A percentile compares a stretch with the other conserved stretches of the same genome.
phyloP scores from a whole-genome alignment of 2,113 vertebrate genomes.

The Phaethornis superciliosus region DNA sequence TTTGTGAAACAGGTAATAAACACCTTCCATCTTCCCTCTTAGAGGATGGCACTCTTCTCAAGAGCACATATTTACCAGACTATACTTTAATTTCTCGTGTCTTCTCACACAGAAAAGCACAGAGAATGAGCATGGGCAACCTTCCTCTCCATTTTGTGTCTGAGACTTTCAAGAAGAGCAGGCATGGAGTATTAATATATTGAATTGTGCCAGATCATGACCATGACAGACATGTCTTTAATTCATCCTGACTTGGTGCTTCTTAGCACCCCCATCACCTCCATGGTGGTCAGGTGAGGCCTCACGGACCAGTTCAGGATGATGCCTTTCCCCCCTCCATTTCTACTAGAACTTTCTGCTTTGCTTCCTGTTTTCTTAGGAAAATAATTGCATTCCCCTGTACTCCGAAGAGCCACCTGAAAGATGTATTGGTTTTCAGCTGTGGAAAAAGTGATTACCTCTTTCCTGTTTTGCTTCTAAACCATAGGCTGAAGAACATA shows the following conservation, averaged over 20 bases:
- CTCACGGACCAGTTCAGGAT: neutral
- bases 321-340: neutral
- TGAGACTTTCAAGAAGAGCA: neutral
- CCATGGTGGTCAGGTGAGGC: neutral
- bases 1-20: neutral
- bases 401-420: neutral
- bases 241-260: neutral
- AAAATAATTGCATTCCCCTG: neutral
- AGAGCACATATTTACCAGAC: neutral
- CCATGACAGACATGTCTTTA: neutral
- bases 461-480: neutral
- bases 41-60: neutral
- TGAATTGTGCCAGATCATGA: neutral
- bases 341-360: neutral
- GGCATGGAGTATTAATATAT: neutral
- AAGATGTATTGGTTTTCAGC: neutral
- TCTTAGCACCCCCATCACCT: neutral
- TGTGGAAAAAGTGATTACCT: neutral
- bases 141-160: neutral
- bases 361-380: neutral
- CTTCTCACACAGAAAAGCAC: neutral
- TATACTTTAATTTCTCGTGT: neutral
- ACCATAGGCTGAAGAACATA: neutral
- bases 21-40: neutral
- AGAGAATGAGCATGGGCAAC: neutral